Percentiles rank a stretch among this genome's conserved stretches.
These are phyloP conservation scores for Drosophila greeni DNA, from an alignment of 2,888 invertebrate species.

Conservation along the genomic window DNA sequence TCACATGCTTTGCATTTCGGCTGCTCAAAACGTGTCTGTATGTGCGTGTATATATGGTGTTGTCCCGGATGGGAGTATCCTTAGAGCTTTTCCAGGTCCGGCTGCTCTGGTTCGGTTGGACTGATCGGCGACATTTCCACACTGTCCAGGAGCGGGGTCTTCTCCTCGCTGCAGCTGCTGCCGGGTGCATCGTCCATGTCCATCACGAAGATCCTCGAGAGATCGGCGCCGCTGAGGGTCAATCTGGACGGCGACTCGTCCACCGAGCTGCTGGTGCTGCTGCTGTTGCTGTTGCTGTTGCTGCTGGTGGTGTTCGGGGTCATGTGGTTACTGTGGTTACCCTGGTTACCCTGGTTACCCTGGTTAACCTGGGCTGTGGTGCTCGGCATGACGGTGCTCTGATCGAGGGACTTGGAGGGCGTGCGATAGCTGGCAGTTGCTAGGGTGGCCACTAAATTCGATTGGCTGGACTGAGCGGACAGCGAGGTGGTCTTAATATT, in stretches of 20 bases:
- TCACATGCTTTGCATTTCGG: conserved; percentile 71
- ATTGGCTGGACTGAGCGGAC: conserved; percentile 76
- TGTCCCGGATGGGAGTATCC: conserved; percentile 15
- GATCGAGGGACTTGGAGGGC: conserved; percentile 73
- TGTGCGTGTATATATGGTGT: conserved; percentile 16
- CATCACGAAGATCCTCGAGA: conserved; percentile 74
- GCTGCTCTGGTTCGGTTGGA: conserved; percentile 74
- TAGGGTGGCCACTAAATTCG: conserved; percentile 69
- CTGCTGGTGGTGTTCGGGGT: conserved; percentile 49
- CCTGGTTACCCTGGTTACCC: not conserved
- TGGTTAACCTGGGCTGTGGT: conserved; percentile 2
- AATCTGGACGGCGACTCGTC: conserved; percentile 76
- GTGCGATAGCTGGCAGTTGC: conserved; percentile 60
- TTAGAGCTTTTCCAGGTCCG: conserved; percentile 68
- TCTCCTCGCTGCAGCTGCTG: conserved; percentile 78
- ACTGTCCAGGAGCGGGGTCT: conserved; percentile 78
- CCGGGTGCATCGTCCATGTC: conserved; percentile 73
- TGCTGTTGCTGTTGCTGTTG: conserved; percentile 48
- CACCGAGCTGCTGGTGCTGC: conserved; percentile 68
- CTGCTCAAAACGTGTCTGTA: conserved; percentile 55
- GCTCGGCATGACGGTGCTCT: conserved; percentile 57
- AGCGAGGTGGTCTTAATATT: conserved; percentile 78
- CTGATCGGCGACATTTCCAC: conserved; percentile 79
- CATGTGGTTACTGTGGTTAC: conserved; percentile 38
- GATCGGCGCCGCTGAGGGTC: conserved; percentile 72